Base-by-base conservation (phyloP, 2,113 vertebrate genomes). In the Empidonax traillii region DNA sequence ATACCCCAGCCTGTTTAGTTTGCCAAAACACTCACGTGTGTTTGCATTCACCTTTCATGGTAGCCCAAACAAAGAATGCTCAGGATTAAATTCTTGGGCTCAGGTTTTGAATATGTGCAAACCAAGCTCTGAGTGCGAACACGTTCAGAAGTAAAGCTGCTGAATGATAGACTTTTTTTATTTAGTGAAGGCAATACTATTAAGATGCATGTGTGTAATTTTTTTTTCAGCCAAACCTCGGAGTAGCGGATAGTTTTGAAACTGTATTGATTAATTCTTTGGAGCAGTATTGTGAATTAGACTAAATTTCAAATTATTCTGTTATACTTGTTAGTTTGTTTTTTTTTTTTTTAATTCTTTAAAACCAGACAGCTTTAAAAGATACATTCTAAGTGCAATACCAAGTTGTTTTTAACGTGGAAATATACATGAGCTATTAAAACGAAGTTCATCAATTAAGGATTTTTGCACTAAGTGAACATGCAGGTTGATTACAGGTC, bases 361-460 rank as follows among this genome's bases (percentile, higher is more conserved):
- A 81, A 74, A 76, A 17, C 21, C 56, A 88, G 83, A 95, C 88
- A 95, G 92, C 96, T 96, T 96, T 96, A 97, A 97, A 89, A 7
- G 37, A 92, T 75, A 86, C 65, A 78, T 72, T 90, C 37, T 67
- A 86, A 96, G 94, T 96, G 92, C 96, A 96, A 95, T 97, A 97
- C 46, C 16, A 85, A 77, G 44, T 76, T 58, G 17, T 35, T 94
- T 93, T 88, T 72, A 52, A 78, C 0, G 2, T 80, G 71, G 52
- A 90, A 82, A 86, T 56, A 81, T 6, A 72, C 53, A 53, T 0
- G 1, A 85, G 59, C 67, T 93, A 37, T 89, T 83, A 85, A 87
- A 93, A 71, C 16, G 6, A 41, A 65, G 31, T 71, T 78, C 58
- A 81, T 14, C 35, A 77, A 59, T 65, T 77, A 53, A 91, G 87